Percentiles rank a stretch among this genome's conserved stretches.
phyloP scores from a whole-genome alignment of 2,888 invertebrate genomes.

The Phalangium opilio region DNA sequence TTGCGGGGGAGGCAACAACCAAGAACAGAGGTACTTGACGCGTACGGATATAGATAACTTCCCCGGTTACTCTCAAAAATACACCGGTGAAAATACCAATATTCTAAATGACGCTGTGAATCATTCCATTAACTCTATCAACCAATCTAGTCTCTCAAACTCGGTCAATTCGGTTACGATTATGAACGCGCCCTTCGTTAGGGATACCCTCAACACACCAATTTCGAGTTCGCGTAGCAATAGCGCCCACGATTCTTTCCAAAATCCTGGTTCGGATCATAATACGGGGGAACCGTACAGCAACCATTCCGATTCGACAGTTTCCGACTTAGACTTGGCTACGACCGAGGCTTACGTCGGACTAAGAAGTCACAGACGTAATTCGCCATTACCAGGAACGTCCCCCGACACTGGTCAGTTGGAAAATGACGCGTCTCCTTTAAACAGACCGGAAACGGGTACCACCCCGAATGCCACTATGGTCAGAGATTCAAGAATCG shows the following conservation, averaged over 20 bases:
- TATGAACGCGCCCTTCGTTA: background rate
- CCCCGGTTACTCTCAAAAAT: background rate
- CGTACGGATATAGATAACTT: conserved; percentile 9
- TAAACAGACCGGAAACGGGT: background rate
- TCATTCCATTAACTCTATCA: background rate
- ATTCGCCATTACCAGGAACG: background rate
- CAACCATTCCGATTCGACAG: conserved; percentile 30
- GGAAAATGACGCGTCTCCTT: background rate
- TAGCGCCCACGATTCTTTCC: background rate
- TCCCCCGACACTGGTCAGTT: background rate
- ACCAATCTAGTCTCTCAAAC: background rate
- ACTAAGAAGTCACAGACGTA: background rate
- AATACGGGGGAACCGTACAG: conserved; percentile 24
- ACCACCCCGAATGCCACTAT: background rate
- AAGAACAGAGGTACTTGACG: conserved; percentile 6
- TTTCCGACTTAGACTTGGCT: conserved; percentile 30
- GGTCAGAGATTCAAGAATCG: background rate
- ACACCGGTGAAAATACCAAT: background rate
- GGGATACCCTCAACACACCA: background rate
- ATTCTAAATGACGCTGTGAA: background rate
- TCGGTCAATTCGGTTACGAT: background rate
- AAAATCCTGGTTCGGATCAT: background rate
- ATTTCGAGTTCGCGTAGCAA: background rate
- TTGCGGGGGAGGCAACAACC: no score
- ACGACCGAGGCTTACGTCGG: conserved; percentile 3